These are phyloP conservation scores for Sphaerophoria taeniata DNA, from an alignment of 2,888 invertebrate species.

Conservation along the genomic window DNA sequence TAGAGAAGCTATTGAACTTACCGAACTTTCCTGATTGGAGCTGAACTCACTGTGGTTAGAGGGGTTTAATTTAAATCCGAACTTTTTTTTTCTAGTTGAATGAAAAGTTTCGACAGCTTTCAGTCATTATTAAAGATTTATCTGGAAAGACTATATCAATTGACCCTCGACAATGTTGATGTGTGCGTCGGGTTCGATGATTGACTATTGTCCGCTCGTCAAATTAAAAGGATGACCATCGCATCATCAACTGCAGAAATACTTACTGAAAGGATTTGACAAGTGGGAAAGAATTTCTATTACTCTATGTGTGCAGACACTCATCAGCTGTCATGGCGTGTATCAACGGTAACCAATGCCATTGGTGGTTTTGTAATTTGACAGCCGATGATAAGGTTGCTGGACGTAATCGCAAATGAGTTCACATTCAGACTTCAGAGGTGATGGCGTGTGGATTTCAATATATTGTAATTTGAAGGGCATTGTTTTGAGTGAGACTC, in stretches of 20 bases:
- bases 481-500: not conserved
- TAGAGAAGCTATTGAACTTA: constrained; percentile 61
- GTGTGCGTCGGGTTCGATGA: constrained; percentile 36
- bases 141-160: constrained; percentile 12
- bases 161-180: constrained; percentile 12
- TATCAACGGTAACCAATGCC: constrained; percentile 22
- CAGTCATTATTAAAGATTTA: not conserved
- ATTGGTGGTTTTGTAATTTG: constrained; percentile 16
- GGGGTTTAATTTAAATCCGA: constrained; percentile 6
- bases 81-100: not conserved
- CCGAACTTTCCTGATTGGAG: not conserved
- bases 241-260: not conserved
- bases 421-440: not conserved
- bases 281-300: constrained; percentile 16
- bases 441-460: not conserved
- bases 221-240: constrained; percentile 19
- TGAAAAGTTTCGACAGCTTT: constrained; percentile 13
- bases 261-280: constrained; percentile 34
- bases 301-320: not conserved
- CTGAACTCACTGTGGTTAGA: not conserved
- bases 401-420: constrained; percentile 24
- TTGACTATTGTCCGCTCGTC: constrained; percentile 59
- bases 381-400: not conserved
- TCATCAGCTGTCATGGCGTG: constrained; percentile 6
- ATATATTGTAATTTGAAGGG: constrained; percentile 3